phyloP scores from a whole-genome alignment of 2,113 vertebrate species.

The Charadrius vociferus region DNA sequence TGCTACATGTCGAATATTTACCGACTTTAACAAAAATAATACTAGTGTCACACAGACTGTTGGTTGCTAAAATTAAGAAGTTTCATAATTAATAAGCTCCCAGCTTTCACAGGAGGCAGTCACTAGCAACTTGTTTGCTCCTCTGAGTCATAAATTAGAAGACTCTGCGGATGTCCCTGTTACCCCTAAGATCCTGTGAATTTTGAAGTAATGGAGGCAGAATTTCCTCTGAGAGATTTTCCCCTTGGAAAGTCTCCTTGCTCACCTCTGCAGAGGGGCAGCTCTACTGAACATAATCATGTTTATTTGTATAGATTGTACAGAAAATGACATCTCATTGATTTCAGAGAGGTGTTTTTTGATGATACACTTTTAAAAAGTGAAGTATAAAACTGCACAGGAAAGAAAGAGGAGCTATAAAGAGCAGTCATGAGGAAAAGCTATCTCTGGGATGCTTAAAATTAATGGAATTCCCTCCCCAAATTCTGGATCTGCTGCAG shows the following conservation, averaged over 20 bases:
- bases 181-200: background rate
- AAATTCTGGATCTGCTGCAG: background rate
- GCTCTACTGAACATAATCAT: background rate
- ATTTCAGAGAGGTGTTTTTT: background rate
- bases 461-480: background rate
- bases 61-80: background rate
- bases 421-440: background rate
- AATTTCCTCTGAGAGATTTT: background rate
- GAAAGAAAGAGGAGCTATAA: background rate
- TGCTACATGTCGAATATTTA: background rate
- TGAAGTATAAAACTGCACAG: background rate
- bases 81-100: background rate
- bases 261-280: accelerated
- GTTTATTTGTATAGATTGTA: background rate
- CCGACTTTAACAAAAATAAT: background rate
- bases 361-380: background rate
- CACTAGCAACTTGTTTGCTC: background rate
- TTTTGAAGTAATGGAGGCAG: background rate
- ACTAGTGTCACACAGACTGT: background rate
- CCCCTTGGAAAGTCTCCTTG: background rate
- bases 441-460: background rate
- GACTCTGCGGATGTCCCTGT: background rate
- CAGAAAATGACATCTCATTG: background rate
- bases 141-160: background rate
- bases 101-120: background rate